A percentile compares a stretch with the other conserved stretches of the same genome.
phyloP scores from a whole-genome alignment of 1,140 invertebrate species.

The Sipha flava region DNA sequence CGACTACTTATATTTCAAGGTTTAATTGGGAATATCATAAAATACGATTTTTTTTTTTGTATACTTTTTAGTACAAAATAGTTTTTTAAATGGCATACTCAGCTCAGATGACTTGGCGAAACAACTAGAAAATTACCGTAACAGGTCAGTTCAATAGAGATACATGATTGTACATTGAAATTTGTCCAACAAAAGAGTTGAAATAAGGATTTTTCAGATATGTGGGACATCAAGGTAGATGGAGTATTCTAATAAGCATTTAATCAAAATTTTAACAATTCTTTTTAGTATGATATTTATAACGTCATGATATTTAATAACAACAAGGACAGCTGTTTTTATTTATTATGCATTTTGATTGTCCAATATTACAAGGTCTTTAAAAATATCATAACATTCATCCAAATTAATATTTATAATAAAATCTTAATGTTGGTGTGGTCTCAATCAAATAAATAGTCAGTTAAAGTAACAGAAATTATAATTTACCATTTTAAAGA shows the following conservation, averaged over 20 bases:
- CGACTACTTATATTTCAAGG: not conserved
- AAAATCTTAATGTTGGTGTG: not conserved
- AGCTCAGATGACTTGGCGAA: not conserved
- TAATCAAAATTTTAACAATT: not conserved
- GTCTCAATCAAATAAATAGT: not conserved
- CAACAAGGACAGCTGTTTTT: not conserved
- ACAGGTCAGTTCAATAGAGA: not conserved
- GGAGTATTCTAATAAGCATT: not conserved
- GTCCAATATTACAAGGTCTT: not conserved
- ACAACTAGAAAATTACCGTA: not conserved
- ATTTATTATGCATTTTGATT: not conserved
- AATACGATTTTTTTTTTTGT: not conserved
- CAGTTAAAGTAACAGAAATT: not conserved
- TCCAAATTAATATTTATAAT: not conserved
- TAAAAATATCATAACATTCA: not conserved
- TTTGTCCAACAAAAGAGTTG: not conserved
- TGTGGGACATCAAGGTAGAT: not conserved
- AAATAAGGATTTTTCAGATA: not conserved
- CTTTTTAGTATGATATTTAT: not conserved
- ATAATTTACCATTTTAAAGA: too few species aligned
- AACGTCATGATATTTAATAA: not conserved
- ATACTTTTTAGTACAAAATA: not conserved
- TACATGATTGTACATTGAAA: not conserved
- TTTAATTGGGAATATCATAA: not conserved
- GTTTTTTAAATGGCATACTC: not conserved